Conservation (phyloP, 2,113 vertebrate species). For the Tragelaphus imberbis region DNA sequence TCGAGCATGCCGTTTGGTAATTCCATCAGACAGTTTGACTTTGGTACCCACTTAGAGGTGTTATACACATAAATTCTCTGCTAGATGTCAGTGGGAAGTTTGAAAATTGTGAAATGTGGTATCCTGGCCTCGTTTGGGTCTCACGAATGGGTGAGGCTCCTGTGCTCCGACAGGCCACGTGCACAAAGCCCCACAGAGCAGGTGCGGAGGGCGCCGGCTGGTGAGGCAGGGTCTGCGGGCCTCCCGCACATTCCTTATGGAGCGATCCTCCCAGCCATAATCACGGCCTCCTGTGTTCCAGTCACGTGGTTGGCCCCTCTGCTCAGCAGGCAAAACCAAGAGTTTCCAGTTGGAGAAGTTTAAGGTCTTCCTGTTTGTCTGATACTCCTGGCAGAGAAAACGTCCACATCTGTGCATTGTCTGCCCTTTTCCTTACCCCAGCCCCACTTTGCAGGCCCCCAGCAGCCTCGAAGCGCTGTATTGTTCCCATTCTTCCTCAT, state of each 20-base stretch:
- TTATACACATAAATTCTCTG: background rate
- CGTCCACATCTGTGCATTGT: slow-evolving; percentile 59
- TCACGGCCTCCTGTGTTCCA: slow-evolving; percentile 47
- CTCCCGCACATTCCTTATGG: background rate
- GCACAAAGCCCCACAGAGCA: background rate
- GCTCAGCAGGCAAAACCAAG: slow-evolving; percentile 16
- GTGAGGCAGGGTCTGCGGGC: background rate
- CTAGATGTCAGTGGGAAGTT: background rate
- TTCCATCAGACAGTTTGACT: background rate
- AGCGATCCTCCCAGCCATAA: background rate
- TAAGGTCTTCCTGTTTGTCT: slow-evolving; percentile 73
- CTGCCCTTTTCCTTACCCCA: slow-evolving; percentile 44
- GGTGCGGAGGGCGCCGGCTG: background rate
- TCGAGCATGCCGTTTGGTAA: background rate
- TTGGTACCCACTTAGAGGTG: background rate
- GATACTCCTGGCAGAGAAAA: slow-evolving; percentile 54
- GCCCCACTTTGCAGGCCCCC: background rate
- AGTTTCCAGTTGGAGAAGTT: slow-evolving; percentile 52
- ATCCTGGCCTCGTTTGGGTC: background rate
- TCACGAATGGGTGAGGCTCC: background rate
- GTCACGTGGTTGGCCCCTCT: slow-evolving; percentile 32
- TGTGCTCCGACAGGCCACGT: background rate
- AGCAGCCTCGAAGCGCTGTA: background rate
- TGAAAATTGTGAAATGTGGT: background rate
- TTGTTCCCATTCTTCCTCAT: slow-evolving; percentile 26